phyloP scores from a whole-genome alignment of 2,113 vertebrate genomes.

The Drymodes brunneopygia region DNA sequence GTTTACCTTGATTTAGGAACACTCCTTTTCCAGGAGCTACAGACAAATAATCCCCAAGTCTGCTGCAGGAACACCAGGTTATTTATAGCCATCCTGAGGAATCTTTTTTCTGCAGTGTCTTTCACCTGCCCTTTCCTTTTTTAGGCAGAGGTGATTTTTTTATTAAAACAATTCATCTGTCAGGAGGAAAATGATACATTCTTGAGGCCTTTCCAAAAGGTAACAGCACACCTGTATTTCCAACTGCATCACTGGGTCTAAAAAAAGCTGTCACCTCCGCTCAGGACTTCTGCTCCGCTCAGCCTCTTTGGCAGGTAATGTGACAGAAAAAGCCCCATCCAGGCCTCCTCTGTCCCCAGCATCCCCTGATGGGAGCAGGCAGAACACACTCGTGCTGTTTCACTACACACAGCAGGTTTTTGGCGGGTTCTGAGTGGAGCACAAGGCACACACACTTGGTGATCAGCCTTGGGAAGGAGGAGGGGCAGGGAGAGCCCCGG shows the following conservation, averaged over 20 bases:
- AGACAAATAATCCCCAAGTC: background rate
- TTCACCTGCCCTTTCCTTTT: background rate
- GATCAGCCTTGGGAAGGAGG: background rate
- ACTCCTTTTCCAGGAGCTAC: background rate
- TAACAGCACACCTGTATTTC: background rate
- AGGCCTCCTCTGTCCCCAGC: too few relatives aligned
- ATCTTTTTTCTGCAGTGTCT: rapidly evolving
- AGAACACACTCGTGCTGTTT: rapidly evolving
- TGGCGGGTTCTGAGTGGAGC: rapidly evolving
- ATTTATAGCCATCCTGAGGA: background rate
- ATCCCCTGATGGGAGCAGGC: rapidly evolving
- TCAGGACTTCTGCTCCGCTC: too few relatives aligned
- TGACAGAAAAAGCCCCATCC: rapidly evolving
- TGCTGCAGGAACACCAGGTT: background rate
- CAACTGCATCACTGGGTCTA: background rate
- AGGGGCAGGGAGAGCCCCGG: background rate
- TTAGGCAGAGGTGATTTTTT: background rate
- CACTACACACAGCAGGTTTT: background rate
- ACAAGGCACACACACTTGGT: rapidly evolving
- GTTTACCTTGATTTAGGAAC: background rate
- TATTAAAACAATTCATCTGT: background rate
- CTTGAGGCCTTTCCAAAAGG: background rate
- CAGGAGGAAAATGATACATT: background rate
- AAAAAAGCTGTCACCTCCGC: background rate
- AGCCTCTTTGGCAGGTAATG: background rate